Percentiles rank a stretch among this genome's conserved stretches.
These are phyloP conservation scores for Agapornis canus DNA, from an alignment of 2,797 vertebrate species.

Conservation along the genomic window DNA sequence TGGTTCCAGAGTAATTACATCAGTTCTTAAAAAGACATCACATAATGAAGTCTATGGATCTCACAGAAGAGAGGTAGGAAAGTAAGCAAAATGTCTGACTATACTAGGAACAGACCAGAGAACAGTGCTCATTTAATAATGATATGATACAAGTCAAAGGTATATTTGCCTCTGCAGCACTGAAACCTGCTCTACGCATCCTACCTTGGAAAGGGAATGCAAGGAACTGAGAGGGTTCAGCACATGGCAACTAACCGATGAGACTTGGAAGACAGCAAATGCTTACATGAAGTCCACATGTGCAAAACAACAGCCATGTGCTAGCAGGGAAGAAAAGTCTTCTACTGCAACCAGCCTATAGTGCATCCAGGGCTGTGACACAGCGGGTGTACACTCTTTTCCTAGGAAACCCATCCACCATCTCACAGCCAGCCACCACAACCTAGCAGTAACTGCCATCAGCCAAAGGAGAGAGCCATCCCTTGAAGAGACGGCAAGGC, in stretches of 20 bases:
- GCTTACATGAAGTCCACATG: background rate
- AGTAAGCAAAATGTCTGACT: background rate
- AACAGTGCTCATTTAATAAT: background rate
- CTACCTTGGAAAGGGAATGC: background rate
- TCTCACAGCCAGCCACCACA: background rate
- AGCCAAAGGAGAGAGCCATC: background rate
- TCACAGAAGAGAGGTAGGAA: background rate
- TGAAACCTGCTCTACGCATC: background rate
- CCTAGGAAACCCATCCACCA: background rate
- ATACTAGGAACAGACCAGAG: background rate
- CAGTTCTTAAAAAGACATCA: background rate
- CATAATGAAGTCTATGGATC: background rate
- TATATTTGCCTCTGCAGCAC: background rate
- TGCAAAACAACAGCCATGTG: background rate
- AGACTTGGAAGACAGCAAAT: background rate
- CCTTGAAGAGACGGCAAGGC: background rate
- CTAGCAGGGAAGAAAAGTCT: background rate
- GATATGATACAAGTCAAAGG: background rate
- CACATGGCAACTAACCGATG: background rate
- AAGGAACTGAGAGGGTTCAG: background rate
- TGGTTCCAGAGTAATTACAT: background rate
- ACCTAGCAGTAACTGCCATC: background rate
- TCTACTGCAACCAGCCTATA: background rate
- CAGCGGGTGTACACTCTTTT: background rate
- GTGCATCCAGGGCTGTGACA: background rate